Evolutionary conservation across 2,113 vertebrate genomes (phyloP), one percentile per base, ranked within the genome.

Genomic region (Pedionomus torquatus): DNA sequence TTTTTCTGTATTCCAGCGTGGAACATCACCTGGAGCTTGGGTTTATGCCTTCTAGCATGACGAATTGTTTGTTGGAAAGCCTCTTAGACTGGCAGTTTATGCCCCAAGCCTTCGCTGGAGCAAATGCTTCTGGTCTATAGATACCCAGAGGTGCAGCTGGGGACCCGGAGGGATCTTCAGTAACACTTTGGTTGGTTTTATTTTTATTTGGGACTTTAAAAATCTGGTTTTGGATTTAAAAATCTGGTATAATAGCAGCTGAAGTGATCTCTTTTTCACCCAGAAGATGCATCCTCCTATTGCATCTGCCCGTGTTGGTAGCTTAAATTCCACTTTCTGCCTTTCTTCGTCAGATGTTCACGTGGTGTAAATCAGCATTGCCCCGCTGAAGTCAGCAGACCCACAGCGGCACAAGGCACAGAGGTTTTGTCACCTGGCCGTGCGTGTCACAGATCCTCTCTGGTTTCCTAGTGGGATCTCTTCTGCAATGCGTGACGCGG

Each of bases 11-110:
- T 77, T 86, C 57, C 84, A 55, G 19, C 2, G 1, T 19, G 85
- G 75, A 95, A 8, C 48, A 58, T 89, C 95, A 90, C 91, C 93
- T 74, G 25, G 86, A 89, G 80, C 60, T 63, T 21, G 64, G 74
- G 9, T 87, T 93, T 83, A 2, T 30, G 66, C 48, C 10, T 5
- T 26, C 31, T 31, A 60, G 74, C 46, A 1, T 33, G 44, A 12
- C 33, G 83, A 75, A 28, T 76, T 57, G 15, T n/a, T 30, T 49
- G 58, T 17, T 83, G 70, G 87, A 69, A 85, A 85, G 66, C 8
- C 17, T 91, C 39, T 85, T 20, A 28, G 63, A 6, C 9, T 60
- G 68, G 54, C 7, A 17, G 63, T 9, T 83, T 21, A 6, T 20
- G 58, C 30, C 5, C 24, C 1, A 14, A 68, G 49, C 25, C 21